Evolutionary conservation across 1,140 invertebrate genomes (phyloP).

Genomic region (Subanguina moxae): DNA sequence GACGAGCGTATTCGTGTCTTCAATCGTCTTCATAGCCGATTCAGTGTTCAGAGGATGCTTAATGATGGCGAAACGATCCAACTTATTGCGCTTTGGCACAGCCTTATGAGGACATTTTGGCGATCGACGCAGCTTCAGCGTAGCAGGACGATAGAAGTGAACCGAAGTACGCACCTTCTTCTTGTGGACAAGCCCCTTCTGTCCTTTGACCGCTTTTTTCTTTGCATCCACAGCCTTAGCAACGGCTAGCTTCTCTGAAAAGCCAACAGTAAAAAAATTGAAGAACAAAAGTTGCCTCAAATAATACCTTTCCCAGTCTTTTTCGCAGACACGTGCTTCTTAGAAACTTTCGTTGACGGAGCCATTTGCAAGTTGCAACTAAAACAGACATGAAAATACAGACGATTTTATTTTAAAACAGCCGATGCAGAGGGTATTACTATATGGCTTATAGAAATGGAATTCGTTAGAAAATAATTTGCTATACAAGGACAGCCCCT

Average conservation of each 20-base stretch:
- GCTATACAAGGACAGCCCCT: too few relatives aligned
- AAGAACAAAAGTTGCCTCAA: too few relatives aligned
- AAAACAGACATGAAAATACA: too few relatives aligned
- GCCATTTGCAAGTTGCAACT: too few relatives aligned
- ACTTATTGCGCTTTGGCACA: conserved; percentile 82
- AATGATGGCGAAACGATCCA: conserved; percentile 95
- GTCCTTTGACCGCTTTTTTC: conserved; percentile 56
- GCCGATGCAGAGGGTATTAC: too few relatives aligned
- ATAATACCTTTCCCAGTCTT: too few relatives aligned
- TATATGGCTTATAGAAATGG: too few relatives aligned
- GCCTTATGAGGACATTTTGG: conserved; percentile 94
- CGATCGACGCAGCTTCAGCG: conserved; percentile 77
- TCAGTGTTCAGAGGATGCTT: conserved; percentile 97
- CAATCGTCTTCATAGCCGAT: conserved; percentile 99
- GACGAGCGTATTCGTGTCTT: conserved; percentile 98
- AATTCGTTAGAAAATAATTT: too few relatives aligned
- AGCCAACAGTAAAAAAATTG: too few relatives aligned
- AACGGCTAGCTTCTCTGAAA: conserved; percentile 8
- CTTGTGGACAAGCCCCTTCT: conserved; percentile 14
- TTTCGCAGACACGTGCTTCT: too few relatives aligned
- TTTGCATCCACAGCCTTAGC: conserved; percentile 58
- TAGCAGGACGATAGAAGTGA: conserved; percentile 86
- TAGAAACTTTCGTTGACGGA: too few relatives aligned
- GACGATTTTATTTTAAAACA: too few relatives aligned
- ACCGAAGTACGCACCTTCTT: conserved; percentile 82